These are phyloP conservation scores for Galaxias olidus DNA, from an alignment of 2,797 vertebrate species.

Conservation along the genomic window DNA sequence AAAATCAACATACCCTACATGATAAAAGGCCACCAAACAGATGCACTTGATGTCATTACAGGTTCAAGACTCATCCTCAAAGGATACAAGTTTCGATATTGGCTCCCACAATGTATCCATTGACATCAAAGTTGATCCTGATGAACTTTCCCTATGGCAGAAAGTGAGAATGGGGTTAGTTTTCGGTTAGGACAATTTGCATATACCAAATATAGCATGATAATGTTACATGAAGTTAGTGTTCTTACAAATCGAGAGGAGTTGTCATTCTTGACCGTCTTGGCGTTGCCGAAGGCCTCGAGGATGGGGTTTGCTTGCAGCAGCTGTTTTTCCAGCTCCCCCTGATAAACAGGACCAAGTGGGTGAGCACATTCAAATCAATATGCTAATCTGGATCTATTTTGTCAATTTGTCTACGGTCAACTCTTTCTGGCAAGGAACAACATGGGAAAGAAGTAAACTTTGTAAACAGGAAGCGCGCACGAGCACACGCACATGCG, in stretches of 20 bases:
- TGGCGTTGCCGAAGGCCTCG: slow-evolving; percentile 97
- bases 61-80: slow-evolving; percentile 24
- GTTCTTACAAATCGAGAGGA: slow-evolving; percentile 95
- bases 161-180: slow-evolving; percentile 7
- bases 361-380: slow-evolving; percentile 17
- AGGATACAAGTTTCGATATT: slow-evolving; percentile 99
- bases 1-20: slow-evolving; percentile 5
- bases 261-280: slow-evolving; percentile 98
- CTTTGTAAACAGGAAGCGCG: too few relatives aligned
- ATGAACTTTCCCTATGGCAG: slow-evolving; percentile 78
- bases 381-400: too few relatives aligned
- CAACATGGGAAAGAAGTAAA: too few relatives aligned
- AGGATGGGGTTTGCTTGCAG: slow-evolving; percentile 98
- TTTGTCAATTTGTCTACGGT: too few relatives aligned
- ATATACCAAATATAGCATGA: neutral
- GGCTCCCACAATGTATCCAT: slow-evolving; percentile 96
- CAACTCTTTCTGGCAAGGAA: too few relatives aligned
- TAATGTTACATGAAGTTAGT: neutral
- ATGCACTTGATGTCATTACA: neutral
- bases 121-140: slow-evolving; percentile 86
- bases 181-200: neutral
- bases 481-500: too few relatives aligned
- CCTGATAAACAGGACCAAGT: slow-evolving; percentile 67
- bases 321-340: slow-evolving; percentile 95
- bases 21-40: neutral